Evolutionary conservation across 92 coral and sea anemone species (phyloP).

Genomic region (Parazoanthus swiftii): DNA sequence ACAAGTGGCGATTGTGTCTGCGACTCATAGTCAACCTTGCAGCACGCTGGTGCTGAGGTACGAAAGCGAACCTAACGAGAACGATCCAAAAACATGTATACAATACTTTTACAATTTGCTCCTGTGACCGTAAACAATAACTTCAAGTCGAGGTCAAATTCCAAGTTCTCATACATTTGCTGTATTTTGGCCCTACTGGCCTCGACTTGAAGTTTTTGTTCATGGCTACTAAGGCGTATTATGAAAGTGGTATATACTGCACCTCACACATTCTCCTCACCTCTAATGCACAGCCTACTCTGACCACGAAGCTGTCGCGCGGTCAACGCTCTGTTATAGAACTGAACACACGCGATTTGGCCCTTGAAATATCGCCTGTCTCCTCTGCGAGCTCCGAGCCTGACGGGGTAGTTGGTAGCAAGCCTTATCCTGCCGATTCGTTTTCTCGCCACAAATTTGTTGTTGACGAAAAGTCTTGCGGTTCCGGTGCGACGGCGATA

Average conservation of each 20-base stretch:
- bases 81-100: not conserved
- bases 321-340: constrained; percentile 60
- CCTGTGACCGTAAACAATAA: too few species aligned
- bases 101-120: too few species aligned
- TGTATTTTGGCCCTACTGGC: too few species aligned
- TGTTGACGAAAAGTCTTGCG: constrained; percentile 61
- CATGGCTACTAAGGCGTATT: too few species aligned
- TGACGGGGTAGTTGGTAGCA: constrained; percentile 68
- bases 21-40: not conserved
- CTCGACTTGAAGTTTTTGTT: too few species aligned
- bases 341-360: constrained; percentile 69
- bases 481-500: constrained; percentile 64
- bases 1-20: too few species aligned
- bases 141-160: too few species aligned
- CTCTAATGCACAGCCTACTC: constrained; percentile 20
- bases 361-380: constrained; percentile 70
- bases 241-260: too few species aligned
- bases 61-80: too few species aligned
- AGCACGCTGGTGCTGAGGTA: not conserved
- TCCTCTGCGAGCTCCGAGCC: constrained; percentile 60
- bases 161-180: too few species aligned
- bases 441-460: constrained; percentile 41
- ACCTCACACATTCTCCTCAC: not conserved
- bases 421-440: constrained; percentile 63
- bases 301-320: constrained; percentile 47